Evolutionary conservation across 2,797 vertebrate genomes (phyloP), one percentile per base, ranked within the genome.

Genomic region (Falco naumanni): DNA sequence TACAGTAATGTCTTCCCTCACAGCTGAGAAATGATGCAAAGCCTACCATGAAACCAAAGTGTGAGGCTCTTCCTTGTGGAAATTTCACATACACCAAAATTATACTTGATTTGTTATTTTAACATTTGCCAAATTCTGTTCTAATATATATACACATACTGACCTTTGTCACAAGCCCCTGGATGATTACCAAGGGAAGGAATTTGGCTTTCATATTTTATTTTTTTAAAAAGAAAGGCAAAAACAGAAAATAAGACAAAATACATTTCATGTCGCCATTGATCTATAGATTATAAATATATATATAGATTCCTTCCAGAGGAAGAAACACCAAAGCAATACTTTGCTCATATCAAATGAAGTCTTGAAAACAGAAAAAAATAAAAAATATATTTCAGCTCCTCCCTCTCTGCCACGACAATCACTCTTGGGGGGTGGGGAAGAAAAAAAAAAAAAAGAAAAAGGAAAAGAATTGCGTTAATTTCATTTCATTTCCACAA

Each of bases 171-270:
- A 91, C 48, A 66, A 93, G 63, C n/a, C 84, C 65, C 72, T 84
- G n/a, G 34, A 75, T 81, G 82, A 94, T 72, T 94, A 93, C 72
- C 54, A 91, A 91, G 69, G 93, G 96, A 89, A 91, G 39, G 63
- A 94, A 96, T 91, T 96, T 96, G 76, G 93, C 93, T 96, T 96
- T 90, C 48, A 64, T 82, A 69, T 93, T 96, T 96, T 97, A 96
- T 97, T 97, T 94, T 94, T 96, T 84, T 88, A 96, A 93, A 48
- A 91, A 93, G 81, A 94, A 94, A 95, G 45, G 8, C 84, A 93
- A 95, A 92, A 87, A 95, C 76, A 95, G 90, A 94, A 97, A 96
- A 94, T 93, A 94, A 96, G 84, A 96, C 78, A 94, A 94, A 95
- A 96, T 96, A 96, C 91, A 95, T 97, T 94, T 96, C 74, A 74